Conservation (phyloP, 30 jellyfish, hydroid and myxozoan genomes). For the Turritopsis rubra region DNA sequence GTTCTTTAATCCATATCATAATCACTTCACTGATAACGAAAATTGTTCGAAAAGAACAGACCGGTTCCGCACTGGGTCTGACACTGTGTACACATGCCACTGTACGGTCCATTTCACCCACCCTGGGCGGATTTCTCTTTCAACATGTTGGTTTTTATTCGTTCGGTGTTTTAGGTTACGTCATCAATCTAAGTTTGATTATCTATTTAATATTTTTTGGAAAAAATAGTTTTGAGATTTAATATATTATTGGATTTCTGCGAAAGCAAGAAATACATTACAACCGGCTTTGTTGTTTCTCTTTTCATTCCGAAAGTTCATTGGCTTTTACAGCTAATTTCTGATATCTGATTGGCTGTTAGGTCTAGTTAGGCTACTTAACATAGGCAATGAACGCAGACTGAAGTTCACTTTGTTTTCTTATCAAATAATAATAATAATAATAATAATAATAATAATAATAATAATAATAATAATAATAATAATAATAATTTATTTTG, state of each 20-base stretch:
- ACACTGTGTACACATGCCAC: slow-evolving; percentile 24
- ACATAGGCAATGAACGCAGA: no score
- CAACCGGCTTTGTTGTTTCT: no score
- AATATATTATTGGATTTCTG: background rate
- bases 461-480: no score
- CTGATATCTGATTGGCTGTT: no score
- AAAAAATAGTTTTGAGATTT: background rate
- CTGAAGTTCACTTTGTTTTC: no score
- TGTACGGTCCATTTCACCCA: slow-evolving; percentile 20
- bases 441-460: no score
- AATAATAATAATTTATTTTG: no score
- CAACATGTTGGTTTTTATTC: slow-evolving; percentile 28
- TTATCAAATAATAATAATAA: no score
- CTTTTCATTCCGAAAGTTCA: no score
- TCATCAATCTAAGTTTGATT: background rate
- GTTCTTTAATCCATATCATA: slow-evolving; percentile 22
- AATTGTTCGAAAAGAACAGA: slow-evolving; percentile 21
- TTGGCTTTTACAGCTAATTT: no score
- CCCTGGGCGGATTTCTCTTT: slow-evolving; percentile 29
- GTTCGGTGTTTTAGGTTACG: slow-evolving; percentile 29
- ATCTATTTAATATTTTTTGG: slow-evolving; percentile 21
- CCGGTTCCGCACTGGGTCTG: slow-evolving; percentile 37
- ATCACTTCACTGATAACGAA: slow-evolving; percentile 24
- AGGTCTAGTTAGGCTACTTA: no score
- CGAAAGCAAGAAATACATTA: no score